Conservation (phyloP, 1,140 invertebrate genomes). For the Bombyx mori region DNA sequence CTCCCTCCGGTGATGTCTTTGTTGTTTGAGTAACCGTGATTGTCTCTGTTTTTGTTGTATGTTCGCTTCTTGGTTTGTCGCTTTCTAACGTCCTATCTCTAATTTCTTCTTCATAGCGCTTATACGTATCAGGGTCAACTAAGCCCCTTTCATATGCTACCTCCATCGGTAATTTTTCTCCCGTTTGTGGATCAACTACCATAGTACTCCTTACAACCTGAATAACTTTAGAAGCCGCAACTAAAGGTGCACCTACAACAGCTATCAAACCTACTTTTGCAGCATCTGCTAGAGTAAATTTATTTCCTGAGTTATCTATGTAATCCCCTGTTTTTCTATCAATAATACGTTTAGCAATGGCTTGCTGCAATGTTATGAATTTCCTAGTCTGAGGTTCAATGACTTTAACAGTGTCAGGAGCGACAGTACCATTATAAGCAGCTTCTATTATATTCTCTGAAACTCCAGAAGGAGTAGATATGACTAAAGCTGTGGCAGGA, state of each 20-base stretch:
- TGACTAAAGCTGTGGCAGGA: conserved; percentile 79
- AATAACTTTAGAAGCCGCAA: conserved; percentile 75
- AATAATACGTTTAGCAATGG: conserved; percentile 81
- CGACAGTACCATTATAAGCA: conserved; percentile 77
- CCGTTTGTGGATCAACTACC: conserved; percentile 84
- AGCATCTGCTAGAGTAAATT: conserved; percentile 81
- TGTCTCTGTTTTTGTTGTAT: conserved; percentile 9
- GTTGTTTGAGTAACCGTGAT: conserved; percentile 20
- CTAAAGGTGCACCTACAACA: conserved; percentile 79
- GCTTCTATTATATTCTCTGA: conserved; percentile 80
- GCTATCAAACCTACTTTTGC: conserved; percentile 80
- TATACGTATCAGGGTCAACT: conserved; percentile 75
- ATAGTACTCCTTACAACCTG: conserved; percentile 71
- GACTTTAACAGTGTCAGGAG: conserved; percentile 79
- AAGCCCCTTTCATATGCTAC: conserved; percentile 85
- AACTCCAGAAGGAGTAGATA: conserved; percentile 79
- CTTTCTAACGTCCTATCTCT: conserved; percentile 38
- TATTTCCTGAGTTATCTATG: conserved; percentile 75
- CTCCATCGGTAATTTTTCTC: conserved; percentile 81
- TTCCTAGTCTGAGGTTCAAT: conserved; percentile 81
- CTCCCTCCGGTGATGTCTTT: conserved; percentile 10
- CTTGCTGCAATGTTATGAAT: conserved; percentile 81
- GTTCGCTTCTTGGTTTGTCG: conserved; percentile 71
- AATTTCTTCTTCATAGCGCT: conserved; percentile 70
- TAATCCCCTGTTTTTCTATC: conserved; percentile 82